These are phyloP conservation scores for Cepphus grylle DNA, from an alignment of 2,113 vertebrate species.

Conservation along the genomic window DNA sequence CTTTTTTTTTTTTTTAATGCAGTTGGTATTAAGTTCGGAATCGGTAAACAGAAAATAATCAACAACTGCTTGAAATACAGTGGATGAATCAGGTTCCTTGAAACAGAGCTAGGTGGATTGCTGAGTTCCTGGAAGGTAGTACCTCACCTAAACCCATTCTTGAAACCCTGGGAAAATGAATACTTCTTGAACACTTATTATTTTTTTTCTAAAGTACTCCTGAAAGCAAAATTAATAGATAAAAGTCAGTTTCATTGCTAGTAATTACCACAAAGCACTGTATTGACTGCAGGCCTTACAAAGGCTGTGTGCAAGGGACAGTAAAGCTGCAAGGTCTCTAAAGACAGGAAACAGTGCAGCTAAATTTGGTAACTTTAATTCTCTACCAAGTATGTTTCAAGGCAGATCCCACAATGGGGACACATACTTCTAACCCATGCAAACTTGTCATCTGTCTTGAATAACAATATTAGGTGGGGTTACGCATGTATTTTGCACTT, in stretches of 20 bases:
- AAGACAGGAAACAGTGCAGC: not conserved
- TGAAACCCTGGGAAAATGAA: constrained; percentile 30
- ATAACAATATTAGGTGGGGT: not conserved
- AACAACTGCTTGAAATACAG: not conserved
- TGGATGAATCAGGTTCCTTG: not conserved
- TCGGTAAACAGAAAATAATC: not conserved
- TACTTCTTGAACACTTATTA: not conserved
- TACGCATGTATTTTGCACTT: not conserved
- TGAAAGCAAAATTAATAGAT: not conserved
- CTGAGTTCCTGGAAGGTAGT: not conserved
- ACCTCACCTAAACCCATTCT: constrained; percentile 3
- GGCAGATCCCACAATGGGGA: not conserved
- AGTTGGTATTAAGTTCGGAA: not conserved
- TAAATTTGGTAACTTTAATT: not conserved
- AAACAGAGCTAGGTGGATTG: not conserved
- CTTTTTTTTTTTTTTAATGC: not conserved
- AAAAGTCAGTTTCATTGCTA: not conserved
- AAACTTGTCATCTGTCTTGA: not conserved
- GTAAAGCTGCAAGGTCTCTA: not conserved
- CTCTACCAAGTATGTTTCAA: not conserved
- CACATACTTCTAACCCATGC: not conserved
- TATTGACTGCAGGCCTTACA: not conserved
- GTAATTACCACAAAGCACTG: not conserved
- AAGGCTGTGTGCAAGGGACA: not conserved
- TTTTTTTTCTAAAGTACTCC: not conserved